Percentiles rank a stretch among this genome's conserved stretches.
Conservation (phyloP, 2,113 vertebrate species). For the Globicephala melas region DNA sequence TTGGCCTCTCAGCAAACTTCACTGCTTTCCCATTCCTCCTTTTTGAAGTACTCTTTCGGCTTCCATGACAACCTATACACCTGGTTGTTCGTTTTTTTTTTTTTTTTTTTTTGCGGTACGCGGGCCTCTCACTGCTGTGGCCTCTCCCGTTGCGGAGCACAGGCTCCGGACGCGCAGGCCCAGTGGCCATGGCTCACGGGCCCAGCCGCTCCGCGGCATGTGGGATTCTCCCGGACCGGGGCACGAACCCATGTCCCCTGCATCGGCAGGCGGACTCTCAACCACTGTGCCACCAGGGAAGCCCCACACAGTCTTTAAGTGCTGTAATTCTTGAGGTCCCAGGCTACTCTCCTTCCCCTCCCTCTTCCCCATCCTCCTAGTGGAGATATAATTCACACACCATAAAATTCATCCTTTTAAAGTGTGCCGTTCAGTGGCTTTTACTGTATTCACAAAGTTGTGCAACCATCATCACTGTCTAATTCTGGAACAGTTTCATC, state of each 20-base stretch:
- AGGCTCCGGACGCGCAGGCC: too few relatives aligned
- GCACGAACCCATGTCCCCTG: too few relatives aligned
- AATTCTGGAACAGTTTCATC: background rate
- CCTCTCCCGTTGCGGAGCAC: too few relatives aligned
- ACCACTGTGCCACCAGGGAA: too few relatives aligned
- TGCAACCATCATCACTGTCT: background rate
- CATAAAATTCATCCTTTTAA: background rate
- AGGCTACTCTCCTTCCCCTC: background rate
- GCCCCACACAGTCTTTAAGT: background rate
- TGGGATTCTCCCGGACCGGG: background rate
- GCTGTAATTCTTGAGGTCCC: background rate
- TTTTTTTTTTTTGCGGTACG: too few relatives aligned
- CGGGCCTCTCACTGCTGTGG: too few relatives aligned
- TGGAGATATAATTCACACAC: background rate
- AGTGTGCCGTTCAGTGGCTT: background rate
- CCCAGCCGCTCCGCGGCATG: too few relatives aligned
- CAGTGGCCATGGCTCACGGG: too few relatives aligned
- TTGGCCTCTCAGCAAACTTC: background rate
- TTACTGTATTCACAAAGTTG: background rate
- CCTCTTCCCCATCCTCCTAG: background rate
- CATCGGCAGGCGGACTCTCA: too few relatives aligned
- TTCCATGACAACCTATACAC: background rate
- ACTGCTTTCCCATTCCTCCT: background rate
- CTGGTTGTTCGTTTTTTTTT: background rate
- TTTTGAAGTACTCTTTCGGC: background rate